Base-by-base conservation (phyloP, 1,140 invertebrate species). In the Heliconius nattereri region DNA sequence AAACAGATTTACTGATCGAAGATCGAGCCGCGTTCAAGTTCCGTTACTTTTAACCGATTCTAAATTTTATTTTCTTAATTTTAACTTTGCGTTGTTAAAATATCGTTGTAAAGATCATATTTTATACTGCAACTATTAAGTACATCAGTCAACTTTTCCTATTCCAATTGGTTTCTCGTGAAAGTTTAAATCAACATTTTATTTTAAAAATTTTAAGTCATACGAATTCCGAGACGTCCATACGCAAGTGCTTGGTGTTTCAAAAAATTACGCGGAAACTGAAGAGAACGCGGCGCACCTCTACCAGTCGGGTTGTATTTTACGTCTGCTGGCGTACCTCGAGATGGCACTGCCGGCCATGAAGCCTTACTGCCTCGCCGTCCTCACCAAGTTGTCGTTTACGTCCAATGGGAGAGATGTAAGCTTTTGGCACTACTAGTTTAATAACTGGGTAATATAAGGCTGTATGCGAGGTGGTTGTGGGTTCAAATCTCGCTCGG, bases 211-310 rank as follows among this genome's bases (percentile, higher is more conserved):
- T 6, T 7, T 23, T 23, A 7, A 94, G 92, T 91, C 91, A 0
- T 92, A 94, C 57, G 91, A 94, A 76, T 94, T 94, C 37, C 89
- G 91, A 3, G 92, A 94, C 77, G 90, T 93, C 11, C 92, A 94
- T 76, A 87, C 87, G 0, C 84, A 87, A 83, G 91, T 94, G 0
- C 77, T 94, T 3, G 87, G 88, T 1, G 91, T 94, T 1, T 80
- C 92, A 9, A 85, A 85, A 6, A 89, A 92, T 78, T 91, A 93
- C 80, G 92, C 90, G 13, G 91, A 92, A 60, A 92, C 89, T 0
- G 92, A 94, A 52, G 91, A 92, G 72, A 94, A 92, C 29, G 89
- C 91, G 0, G 74, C 85, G 0, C 91, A 94, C 70, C 45, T 93
- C 20, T 93, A 91, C 75, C 89, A 91, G 49, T 90, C 91, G 2